Base-by-base conservation (phyloP, 2,888 invertebrate species). In the Eupeodes luniger region DNA sequence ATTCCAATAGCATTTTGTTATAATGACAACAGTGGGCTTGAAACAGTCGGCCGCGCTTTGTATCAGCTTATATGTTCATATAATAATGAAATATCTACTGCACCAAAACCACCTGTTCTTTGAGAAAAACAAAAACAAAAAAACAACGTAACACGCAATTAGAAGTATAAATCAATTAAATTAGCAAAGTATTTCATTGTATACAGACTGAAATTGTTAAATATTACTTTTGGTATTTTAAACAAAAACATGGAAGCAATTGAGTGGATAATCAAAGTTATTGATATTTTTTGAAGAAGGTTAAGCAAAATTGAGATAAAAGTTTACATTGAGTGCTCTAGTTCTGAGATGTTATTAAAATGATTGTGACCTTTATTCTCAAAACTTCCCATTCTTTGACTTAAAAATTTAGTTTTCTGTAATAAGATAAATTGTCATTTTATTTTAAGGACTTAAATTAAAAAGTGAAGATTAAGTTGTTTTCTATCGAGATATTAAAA, bases 1-100 rank as follows among this genome's bases (percentile, higher is more conserved):
- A 77, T 72, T 69, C 53, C 76, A 47, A 82, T 57, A 11, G 16
- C 59, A 67, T 69, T 70, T 74, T 74, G 84, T 67, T 66, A 74
- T 61, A 40, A 61, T 36, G 47, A 74, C n/a, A 64, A 47, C 19
- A 70, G 80, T 85, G 75, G 85, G 85, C 86, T 75, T 79, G 3
- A 79, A 86, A 86, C 64, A 70, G 57, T 57, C 86, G 86, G 86
- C 82, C 83, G 86, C 78, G 53, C 86, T 86, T 81, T 81, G 62
- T 86, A 82, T 75, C 82, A 40, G 47, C 82, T 57, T 79, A 76
- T 70, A 70, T 11, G 86, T 57, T 61, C 27, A 5, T 27, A 27
- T 27, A 27, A 27, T 59, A 19, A 36, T 2, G 6, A 69, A 62
- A 49, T 51, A 74, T 34, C 40, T 7, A 78, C 57, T 67, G 62